These are phyloP conservation scores for Monopis laevigella DNA, from an alignment of 2,888 invertebrate genomes.

Conservation along the genomic window DNA sequence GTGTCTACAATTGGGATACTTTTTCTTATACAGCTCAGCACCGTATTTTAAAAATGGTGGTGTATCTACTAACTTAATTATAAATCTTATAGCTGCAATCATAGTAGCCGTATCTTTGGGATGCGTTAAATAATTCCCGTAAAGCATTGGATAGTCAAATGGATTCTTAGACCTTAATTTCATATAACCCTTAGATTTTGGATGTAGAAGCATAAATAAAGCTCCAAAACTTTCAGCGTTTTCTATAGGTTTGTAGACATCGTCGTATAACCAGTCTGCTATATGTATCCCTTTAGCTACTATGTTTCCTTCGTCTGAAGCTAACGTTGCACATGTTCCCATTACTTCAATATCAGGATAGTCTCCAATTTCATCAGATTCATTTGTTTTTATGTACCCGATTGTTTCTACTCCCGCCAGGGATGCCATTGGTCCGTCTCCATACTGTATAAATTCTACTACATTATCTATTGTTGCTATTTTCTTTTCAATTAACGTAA, in stretches of 20 bases:
- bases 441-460: slow-evolving; percentile 41
- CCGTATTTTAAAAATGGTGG: slow-evolving; percentile 69
- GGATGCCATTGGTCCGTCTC: slow-evolving; percentile 61
- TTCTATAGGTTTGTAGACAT: slow-evolving; percentile 46
- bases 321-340: slow-evolving; percentile 64
- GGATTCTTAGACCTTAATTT: slow-evolving; percentile 72
- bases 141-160: slow-evolving; percentile 70
- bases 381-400: slow-evolving; percentile 67
- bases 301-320: slow-evolving; percentile 60
- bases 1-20: slow-evolving; percentile 63
- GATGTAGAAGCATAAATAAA: slow-evolving; percentile 66
- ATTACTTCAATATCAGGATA: slow-evolving; percentile 74
- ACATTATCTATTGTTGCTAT: slow-evolving; percentile 36
- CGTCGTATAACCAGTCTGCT: slow-evolving; percentile 47
- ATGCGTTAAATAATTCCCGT: slow-evolving; percentile 77
- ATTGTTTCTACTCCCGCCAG: slow-evolving; percentile 68
- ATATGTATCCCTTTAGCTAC: slow-evolving; percentile 46
- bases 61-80: slow-evolving; percentile 64
- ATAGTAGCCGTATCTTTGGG: slow-evolving; percentile 67
- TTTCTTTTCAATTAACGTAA: slow-evolving; percentile 35
- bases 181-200: slow-evolving; percentile 72
- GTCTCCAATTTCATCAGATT: slow-evolving; percentile 57
- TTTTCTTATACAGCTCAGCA: slow-evolving; percentile 58
- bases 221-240: slow-evolving; percentile 52
- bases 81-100: slow-evolving; percentile 67